Evolutionary conservation across 1,140 invertebrate genomes (phyloP).

Genomic region (Leptinotarsa defecta): DNA sequence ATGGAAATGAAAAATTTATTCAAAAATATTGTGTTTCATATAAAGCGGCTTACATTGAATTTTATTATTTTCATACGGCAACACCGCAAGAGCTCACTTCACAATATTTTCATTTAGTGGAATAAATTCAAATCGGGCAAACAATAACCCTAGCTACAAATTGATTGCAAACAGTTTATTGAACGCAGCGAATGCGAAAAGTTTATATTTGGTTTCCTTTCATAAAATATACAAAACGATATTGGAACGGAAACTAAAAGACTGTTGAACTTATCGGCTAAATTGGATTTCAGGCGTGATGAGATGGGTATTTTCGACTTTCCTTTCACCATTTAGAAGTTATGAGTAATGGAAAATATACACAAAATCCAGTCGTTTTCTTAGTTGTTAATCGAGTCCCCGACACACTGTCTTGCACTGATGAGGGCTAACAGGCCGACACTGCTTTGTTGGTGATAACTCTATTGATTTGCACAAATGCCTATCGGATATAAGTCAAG

Average conservation of each 20-base stretch:
- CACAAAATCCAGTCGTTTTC: no score
- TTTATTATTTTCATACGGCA: not conserved
- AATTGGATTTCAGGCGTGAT: not conserved
- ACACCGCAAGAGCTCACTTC: not conserved
- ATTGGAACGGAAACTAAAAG: not conserved
- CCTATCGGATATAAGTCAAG: no score
- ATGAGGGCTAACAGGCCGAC: no score
- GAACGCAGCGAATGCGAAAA: slow-evolving; percentile 2
- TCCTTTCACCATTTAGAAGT: no score
- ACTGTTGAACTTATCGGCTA: not conserved
- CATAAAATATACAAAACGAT: not conserved
- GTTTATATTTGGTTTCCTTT: not conserved
- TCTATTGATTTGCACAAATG: no score
- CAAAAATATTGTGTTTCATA: not conserved
- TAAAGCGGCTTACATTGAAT: not conserved
- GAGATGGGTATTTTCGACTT: no score
- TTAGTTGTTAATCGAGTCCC: no score
- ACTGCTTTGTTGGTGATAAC: no score
- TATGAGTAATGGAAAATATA: no score
- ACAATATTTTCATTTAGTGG: slow-evolving; percentile 4
- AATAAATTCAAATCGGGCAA: not conserved
- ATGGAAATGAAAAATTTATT: no score
- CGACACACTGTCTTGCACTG: no score
- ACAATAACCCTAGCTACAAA: not conserved
- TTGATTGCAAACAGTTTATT: slow-evolving; percentile 5